A percentile compares a stretch with the other conserved stretches of the same genome.
Evolutionary conservation across 2,113 vertebrate genomes (phyloP).

Genomic region (Saiga tatarica): DNA sequence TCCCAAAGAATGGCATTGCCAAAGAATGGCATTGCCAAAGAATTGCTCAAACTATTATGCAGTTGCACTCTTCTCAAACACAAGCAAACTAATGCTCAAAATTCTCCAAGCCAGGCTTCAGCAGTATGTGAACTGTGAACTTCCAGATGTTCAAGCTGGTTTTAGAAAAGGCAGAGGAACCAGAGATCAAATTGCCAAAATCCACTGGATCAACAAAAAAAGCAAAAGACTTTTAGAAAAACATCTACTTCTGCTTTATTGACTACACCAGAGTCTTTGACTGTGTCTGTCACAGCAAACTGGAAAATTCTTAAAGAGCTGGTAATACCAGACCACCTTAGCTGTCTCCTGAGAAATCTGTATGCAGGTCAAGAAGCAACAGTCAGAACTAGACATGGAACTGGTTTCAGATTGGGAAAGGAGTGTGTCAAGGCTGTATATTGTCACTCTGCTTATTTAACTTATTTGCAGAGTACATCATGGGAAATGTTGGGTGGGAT

Average conservation of each 20-base stretch:
- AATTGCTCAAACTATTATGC: fast-evolving
- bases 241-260: neutral
- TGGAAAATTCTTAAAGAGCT: neutral
- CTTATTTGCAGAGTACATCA: neutral
- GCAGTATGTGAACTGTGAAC: neutral
- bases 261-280: neutral
- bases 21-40: neutral
- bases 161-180: neutral
- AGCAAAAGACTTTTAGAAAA: neutral
- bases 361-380: neutral
- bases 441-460: neutral
- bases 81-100: neutral
- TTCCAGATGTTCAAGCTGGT: neutral
- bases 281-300: neutral
- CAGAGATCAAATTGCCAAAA: neutral
- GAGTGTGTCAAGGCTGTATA: neutral
- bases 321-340: neutral
- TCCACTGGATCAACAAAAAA: neutral
- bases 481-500: neutral
- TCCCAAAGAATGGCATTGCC: neutral
- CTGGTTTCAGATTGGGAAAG: neutral
- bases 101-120: neutral
- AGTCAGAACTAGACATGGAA: neutral
- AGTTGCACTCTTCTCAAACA: neutral
- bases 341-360: neutral